Evolutionary conservation across 1,140 invertebrate species (phyloP).

Genomic region (Heliconius nattereri): DNA sequence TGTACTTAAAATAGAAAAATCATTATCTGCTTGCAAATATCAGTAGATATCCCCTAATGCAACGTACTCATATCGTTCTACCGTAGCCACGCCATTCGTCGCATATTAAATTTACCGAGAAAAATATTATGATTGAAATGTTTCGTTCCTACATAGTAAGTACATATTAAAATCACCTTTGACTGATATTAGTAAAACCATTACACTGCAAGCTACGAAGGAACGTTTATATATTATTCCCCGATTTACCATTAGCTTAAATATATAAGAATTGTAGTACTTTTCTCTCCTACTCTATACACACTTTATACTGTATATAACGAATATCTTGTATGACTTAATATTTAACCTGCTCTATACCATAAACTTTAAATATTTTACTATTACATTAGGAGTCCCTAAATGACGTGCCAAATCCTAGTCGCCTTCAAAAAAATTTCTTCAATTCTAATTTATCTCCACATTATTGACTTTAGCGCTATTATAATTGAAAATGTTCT

Average conservation of each 20-base stretch:
- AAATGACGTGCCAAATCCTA: conserved; percentile 44
- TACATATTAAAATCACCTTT: neutral
- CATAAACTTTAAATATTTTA: conserved; percentile 27
- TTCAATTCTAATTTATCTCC: conserved; percentile 22
- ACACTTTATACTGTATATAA: conserved; percentile 36
- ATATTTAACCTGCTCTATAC: conserved; percentile 37
- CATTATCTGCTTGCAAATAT: conserved; percentile 28
- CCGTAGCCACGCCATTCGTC: neutral
- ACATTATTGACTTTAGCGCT: conserved; percentile 21
- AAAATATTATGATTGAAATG: neutral
- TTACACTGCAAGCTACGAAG: conserved; percentile 3
- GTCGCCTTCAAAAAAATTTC: neutral
- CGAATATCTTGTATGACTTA: conserved; percentile 22
- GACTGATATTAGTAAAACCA: conserved; percentile 6
- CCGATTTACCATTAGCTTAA: conserved; percentile 23
- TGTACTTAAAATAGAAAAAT: neutral
- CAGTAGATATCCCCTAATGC: conserved; percentile 11
- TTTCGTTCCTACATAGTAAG: neutral
- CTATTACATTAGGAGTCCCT: conserved; percentile 27
- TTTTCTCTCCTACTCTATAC: conserved; percentile 23
- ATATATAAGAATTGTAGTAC: conserved; percentile 23
- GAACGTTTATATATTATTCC: conserved; percentile 18
- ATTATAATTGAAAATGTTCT: conserved; percentile 28
- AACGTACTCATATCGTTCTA: conserved; percentile 18
- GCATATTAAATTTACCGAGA: neutral